phyloP scores from a whole-genome alignment of 1,140 invertebrate species.

The Theocolax elegans region DNA sequence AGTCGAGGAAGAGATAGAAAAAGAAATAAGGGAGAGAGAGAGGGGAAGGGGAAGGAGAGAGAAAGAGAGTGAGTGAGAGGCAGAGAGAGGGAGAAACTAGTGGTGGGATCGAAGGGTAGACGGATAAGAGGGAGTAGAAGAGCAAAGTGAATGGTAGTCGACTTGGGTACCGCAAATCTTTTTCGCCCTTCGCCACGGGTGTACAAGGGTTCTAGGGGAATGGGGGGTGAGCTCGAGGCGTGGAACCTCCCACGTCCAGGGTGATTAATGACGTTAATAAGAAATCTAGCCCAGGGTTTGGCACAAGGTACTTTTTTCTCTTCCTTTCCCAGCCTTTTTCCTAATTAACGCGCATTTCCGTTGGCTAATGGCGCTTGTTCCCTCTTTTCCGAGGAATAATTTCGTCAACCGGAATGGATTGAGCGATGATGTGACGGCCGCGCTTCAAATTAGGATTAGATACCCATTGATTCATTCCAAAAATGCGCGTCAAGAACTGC shows the following conservation, averaged over 20 bases:
- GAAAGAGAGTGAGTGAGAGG: no score
- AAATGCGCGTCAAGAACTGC: no score
- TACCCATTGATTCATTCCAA: no score
- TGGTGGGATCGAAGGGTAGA: background rate
- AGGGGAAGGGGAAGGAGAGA: no score
- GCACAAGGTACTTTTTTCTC: background rate
- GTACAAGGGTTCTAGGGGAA: background rate
- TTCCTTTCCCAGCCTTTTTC: background rate
- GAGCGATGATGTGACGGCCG: background rate
- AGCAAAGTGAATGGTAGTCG: background rate
- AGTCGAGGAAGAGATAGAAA: no score
- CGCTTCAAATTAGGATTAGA: no score
- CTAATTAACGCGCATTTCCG: conserved; percentile 38
- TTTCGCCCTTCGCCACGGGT: background rate
- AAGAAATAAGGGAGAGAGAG: no score
- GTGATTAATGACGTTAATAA: conserved; percentile 58
- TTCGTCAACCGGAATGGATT: background rate
- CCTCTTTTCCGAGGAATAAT: conserved; percentile 23
- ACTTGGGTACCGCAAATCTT: conserved; percentile 7
- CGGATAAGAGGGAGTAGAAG: no score
- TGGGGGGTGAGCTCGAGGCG: conserved; percentile 36
- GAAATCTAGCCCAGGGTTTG: conserved; percentile 24
- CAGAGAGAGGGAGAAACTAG: background rate
- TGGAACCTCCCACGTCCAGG: conserved; percentile 52
- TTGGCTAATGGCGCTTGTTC: conserved; percentile 29